phyloP scores from a whole-genome alignment of 2,113 vertebrate species.

The Leptodactylus fuscus region DNA sequence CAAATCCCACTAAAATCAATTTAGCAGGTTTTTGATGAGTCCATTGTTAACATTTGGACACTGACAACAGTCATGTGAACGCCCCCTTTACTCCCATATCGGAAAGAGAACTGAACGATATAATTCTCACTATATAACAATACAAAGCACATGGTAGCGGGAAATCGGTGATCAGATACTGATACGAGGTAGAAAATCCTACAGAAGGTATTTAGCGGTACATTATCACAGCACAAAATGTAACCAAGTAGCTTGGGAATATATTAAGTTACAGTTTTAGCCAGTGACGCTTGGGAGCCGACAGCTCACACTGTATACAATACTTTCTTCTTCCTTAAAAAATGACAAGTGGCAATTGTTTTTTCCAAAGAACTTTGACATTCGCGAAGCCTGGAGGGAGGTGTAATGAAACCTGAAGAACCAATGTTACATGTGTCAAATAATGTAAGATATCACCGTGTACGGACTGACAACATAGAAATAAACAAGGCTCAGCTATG shows the following conservation, averaged over 20 bases:
- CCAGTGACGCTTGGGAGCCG: neutral
- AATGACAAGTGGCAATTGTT: neutral
- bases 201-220: neutral
- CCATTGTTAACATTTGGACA: too few relatives aligned
- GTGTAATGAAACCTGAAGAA: neutral
- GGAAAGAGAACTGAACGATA: too few relatives aligned
- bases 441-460: neutral
- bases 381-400: neutral
- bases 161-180: neutral
- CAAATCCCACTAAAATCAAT: too few relatives aligned
- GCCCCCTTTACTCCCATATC: too few relatives aligned
- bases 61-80: too few relatives aligned
- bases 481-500: neutral
- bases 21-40: too few relatives aligned
- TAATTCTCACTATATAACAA: too few relatives aligned
- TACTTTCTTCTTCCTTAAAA: constrained; percentile 8
- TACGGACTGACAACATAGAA: neutral
- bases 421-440: neutral
- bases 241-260: constrained; percentile 16
- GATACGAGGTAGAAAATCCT: neutral
- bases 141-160: neutral
- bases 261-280: neutral
- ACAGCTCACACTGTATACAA: neutral
- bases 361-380: neutral
- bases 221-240: neutral